Conservation (phyloP, 2,113 vertebrate species). For the Leptobrachium ailaonicum region DNA sequence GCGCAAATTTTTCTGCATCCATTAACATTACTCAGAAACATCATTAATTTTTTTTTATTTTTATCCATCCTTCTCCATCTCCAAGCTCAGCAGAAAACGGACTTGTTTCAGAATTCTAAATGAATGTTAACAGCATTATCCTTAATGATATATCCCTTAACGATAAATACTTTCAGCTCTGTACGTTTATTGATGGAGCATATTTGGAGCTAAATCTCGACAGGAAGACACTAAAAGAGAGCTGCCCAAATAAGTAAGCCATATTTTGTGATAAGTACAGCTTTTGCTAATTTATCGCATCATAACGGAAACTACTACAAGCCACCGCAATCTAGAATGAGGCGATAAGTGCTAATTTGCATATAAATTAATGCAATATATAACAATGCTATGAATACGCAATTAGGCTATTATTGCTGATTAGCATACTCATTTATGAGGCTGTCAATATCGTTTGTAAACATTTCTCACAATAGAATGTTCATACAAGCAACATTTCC, state of each 20-base stretch:
- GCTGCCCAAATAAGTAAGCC: background rate
- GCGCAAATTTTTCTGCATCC: no score
- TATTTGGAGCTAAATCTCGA: background rate
- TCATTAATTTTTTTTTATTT: no score
- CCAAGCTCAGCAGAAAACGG: background rate
- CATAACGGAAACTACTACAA: background rate
- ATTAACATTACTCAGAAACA: no score
- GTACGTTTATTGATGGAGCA: background rate
- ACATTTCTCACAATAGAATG: background rate
- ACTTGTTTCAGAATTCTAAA: background rate
- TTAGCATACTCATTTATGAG: background rate
- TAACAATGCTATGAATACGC: background rate
- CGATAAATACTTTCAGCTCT: background rate
- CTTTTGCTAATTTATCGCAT: background rate
- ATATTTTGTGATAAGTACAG: background rate
- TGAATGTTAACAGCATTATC: no score
- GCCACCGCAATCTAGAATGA: background rate
- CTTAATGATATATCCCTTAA: background rate
- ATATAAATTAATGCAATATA: constrained; percentile 6
- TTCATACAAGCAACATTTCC: no score
- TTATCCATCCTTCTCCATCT: background rate
- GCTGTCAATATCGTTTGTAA: background rate
- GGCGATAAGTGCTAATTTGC: constrained; percentile 2
- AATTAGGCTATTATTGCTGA: background rate
- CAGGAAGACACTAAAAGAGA: background rate